Evolutionary conservation across 2,797 vertebrate species (phyloP).

Genomic region (Gymnothorax javanicus): DNA sequence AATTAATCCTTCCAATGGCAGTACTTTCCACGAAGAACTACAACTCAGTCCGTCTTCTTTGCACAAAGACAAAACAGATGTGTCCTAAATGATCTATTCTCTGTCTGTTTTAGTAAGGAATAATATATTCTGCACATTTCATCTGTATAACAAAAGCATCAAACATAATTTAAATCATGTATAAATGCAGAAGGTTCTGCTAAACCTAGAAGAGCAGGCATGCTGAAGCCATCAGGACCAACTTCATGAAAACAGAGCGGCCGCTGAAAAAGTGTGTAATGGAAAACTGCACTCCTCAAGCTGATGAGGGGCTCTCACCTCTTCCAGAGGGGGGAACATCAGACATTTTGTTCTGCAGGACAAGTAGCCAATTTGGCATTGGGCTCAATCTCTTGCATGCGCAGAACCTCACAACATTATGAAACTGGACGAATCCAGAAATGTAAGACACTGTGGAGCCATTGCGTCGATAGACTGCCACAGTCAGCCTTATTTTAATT

Average conservation of each 20-base stretch:
- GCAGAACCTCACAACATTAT: background rate
- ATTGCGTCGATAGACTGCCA: background rate
- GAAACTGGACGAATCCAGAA: background rate
- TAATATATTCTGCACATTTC: background rate
- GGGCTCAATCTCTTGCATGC: background rate
- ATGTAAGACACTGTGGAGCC: background rate
- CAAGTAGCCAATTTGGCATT: constrained; percentile 6
- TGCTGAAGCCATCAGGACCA: constrained; percentile 29
- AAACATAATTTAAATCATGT: constrained; percentile 16
- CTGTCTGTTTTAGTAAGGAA: background rate
- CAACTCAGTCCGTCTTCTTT: background rate
- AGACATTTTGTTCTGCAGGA: constrained; percentile 8
- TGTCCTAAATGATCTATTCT: constrained; percentile 31
- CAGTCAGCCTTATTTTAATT: background rate
- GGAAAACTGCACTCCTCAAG: constrained; percentile 7
- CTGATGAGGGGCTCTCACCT: constrained; percentile 16
- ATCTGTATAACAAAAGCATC: constrained; percentile 20
- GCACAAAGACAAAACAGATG: constrained; percentile 23
- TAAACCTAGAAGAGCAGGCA: constrained; percentile 21
- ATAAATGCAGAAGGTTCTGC: constrained; percentile 17
- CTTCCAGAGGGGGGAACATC: constrained; percentile 24
- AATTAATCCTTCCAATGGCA: background rate
- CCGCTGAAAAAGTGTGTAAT: background rate
- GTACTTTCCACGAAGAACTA: background rate
- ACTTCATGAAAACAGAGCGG: constrained; percentile 27